Conservation (phyloP, 2,888 invertebrate genomes). For the Tetrapedia diversipes region DNA sequence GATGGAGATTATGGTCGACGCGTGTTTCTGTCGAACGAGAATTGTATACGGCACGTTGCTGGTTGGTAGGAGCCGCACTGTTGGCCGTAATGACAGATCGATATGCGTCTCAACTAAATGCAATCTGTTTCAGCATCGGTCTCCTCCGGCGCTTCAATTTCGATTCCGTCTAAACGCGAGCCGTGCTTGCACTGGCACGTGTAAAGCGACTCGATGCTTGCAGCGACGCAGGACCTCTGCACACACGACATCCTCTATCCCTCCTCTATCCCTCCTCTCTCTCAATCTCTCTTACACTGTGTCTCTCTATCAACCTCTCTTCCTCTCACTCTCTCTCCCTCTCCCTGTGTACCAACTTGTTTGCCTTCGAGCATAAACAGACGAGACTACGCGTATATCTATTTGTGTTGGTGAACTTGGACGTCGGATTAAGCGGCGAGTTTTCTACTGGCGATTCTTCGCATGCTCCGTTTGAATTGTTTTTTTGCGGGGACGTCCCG, state of each 20-base stretch:
- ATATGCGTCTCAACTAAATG: slow-evolving; percentile 57
- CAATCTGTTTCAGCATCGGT: slow-evolving; percentile 59
- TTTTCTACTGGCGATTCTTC: slow-evolving; percentile 14
- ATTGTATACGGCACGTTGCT: slow-evolving; percentile 23
- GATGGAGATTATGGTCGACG: slow-evolving; percentile 2
- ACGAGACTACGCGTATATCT: neutral
- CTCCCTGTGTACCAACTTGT: slow-evolving; percentile 45
- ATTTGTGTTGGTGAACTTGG: slow-evolving; percentile 12
- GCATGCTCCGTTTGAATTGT: neutral
- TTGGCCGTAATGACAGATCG: slow-evolving; percentile 42
- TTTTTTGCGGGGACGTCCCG: neutral
- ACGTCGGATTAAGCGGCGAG: slow-evolving; percentile 8
- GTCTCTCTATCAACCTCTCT: too few species aligned
- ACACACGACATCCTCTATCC: too few species aligned
- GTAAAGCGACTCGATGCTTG: slow-evolving; percentile 56
- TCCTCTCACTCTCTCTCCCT: too few species aligned
- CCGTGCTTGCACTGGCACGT: slow-evolving; percentile 60
- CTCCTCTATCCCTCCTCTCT: too few species aligned
- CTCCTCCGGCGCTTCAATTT: slow-evolving; percentile 63
- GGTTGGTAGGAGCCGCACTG: neutral
- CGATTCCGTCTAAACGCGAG: slow-evolving; percentile 62
- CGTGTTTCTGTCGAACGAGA: slow-evolving; percentile 19
- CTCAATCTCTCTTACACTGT: too few species aligned
- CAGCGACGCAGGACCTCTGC: slow-evolving; percentile 45
- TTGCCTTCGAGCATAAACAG: slow-evolving; percentile 60